A percentile compares a stretch with the other conserved stretches of the same genome.
Evolutionary conservation across 2,888 invertebrate genomes (phyloP).

Genomic region (Brachyptera risi): DNA sequence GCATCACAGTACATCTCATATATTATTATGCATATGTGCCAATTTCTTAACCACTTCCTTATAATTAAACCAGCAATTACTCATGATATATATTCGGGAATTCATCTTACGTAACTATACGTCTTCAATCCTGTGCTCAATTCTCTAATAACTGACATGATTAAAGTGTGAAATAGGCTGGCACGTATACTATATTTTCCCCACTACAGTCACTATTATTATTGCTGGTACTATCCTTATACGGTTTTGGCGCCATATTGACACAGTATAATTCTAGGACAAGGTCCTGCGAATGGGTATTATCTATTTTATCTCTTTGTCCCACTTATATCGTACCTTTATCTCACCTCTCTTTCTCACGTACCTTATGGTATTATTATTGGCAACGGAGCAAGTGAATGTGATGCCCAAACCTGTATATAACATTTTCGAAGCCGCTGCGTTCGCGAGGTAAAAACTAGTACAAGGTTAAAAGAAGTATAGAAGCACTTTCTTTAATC

Average conservation of each 20-base stretch:
- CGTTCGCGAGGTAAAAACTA: background rate
- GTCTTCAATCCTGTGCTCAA: conserved; percentile 1
- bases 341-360: background rate
- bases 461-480: conserved; percentile 16
- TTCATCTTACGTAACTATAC: too few relatives aligned
- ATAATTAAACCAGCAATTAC: too few relatives aligned
- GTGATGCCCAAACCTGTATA: conserved; percentile 10
- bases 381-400: conserved; percentile 5
- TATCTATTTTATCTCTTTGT: background rate
- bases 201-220: too few relatives aligned
- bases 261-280: conserved; percentile 13
- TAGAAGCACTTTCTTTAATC: conserved; percentile 13
- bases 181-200: too few relatives aligned
- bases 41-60: too few relatives aligned
- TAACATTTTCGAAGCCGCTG: background rate
- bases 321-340: too few relatives aligned
- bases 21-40: too few relatives aligned
- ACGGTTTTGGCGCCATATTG: conserved; percentile 8
- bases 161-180: background rate
- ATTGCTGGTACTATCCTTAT: background rate
- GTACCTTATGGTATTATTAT: background rate
- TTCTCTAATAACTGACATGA: background rate
- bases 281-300: conserved; percentile 6
- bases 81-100: too few relatives aligned
- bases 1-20: too few relatives aligned